Base-by-base conservation (phyloP, 2,888 invertebrate genomes). In the Euproctis similis region DNA sequence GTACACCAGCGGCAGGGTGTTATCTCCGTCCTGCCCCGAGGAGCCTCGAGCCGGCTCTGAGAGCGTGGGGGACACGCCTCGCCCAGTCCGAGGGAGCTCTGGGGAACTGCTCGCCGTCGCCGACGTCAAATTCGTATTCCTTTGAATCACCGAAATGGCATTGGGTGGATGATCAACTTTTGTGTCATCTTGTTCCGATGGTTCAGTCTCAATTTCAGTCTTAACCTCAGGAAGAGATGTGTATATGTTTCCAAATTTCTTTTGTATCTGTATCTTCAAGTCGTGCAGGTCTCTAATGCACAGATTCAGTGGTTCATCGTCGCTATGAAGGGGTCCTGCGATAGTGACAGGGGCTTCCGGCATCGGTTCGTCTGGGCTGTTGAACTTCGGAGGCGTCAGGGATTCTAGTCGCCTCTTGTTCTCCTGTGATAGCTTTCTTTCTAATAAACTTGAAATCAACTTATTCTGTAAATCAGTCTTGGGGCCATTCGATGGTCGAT, bases 271-370 rank as follows among this genome's bases (percentile, higher is more conserved):
- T 42, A 90, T 87, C 53, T 90, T 91, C 12, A 91, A 63, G 39
- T 90, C 89, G 50, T 88, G 89, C 26, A 90, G 84, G 58, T 95
- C 95, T 28, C 93, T 82, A 32, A 95, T 87, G 60, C 95, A 95
- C 3, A 95, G 86, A 71, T 95, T 95, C 3, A 95, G 74, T 0
- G 95, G 95, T 56, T 94, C 93, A 26, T 92, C 90, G 56, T 78
- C 65, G 46, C 65, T 63, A 46, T 75, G 68, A 49, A 82, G 27
- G 8, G 66, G 68, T 10, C 68, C 61, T 28, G 71, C 66, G 26
- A 70, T 61, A 1, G 78, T 61, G 39, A 60, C 35, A 1, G 77
- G 77, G 1, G 73, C 73, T 29, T 61, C 72, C 0, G 74, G 73
- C 68, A 69, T 66, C 3, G 76, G 80, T 22, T 62, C 71, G 38